Conservation (phyloP, 2,797 vertebrate genomes). For the Pangasius larnaudii region DNA sequence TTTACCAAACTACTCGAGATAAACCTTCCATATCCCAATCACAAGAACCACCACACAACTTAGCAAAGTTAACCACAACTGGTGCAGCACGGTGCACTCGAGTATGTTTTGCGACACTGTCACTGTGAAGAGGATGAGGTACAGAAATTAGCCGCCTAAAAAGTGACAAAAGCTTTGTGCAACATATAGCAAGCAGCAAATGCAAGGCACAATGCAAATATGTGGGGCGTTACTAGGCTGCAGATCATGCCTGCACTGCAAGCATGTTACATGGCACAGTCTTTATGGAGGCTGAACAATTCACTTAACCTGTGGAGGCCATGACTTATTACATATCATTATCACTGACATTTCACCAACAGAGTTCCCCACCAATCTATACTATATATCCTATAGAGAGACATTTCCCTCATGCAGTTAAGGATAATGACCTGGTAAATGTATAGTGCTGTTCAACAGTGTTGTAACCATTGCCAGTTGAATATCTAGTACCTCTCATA, state of each 20-base stretch:
- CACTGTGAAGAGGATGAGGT: constrained; percentile 3
- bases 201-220: constrained; percentile 16
- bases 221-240: background rate
- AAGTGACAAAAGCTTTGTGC: background rate
- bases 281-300: background rate
- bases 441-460: background rate
- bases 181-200: background rate
- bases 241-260: background rate
- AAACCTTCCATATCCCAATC: constrained; percentile 11
- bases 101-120: background rate
- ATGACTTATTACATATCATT: background rate
- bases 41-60: constrained; percentile 16
- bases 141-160: background rate
- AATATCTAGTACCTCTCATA: too few relatives aligned
- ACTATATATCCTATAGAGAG: background rate
- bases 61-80: constrained; percentile 54
- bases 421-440: background rate
- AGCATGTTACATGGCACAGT: background rate
- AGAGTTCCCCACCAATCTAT: background rate
- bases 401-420: background rate
- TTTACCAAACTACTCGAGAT: constrained; percentile 20
- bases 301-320: constrained; percentile 1
- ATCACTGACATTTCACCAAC: too few relatives aligned
- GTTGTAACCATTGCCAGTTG: background rate
- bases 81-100: constrained; percentile 33